A percentile compares a stretch with the other conserved stretches of the same genome.
These are phyloP conservation scores for Marcusenius ussheri DNA, from an alignment of 2,113 vertebrate species.

Conservation along the genomic window DNA sequence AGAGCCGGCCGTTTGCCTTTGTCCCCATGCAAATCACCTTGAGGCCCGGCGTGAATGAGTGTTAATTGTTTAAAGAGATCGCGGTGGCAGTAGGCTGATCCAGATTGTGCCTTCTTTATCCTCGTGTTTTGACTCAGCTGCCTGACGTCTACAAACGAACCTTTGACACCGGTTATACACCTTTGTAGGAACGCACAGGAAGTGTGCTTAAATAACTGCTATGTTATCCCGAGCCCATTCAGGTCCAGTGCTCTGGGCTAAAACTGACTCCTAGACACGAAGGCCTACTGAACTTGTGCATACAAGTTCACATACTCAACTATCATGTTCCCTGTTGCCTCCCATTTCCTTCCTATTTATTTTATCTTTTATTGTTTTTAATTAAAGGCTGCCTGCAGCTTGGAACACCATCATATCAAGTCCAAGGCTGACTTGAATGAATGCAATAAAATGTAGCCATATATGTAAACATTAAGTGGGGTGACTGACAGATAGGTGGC, in stretches of 20 bases:
- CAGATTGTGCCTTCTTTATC: neutral
- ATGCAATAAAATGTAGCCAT: neutral
- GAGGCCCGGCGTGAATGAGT: neutral
- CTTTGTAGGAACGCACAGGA: neutral
- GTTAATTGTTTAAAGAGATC: neutral
- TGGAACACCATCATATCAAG: neutral
- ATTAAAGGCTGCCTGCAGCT: neutral
- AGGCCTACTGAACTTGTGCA: neutral
- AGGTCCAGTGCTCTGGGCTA: neutral
- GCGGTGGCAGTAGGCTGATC: neutral
- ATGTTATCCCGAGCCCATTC: neutral
- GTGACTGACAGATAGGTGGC: neutral
- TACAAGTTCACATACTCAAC: neutral
- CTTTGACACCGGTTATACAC: neutral
- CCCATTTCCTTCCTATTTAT: neutral
- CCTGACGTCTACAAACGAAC: neutral
- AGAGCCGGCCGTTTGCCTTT: neutral
- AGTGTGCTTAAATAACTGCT: neutral
- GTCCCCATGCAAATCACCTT: conserved; percentile 19
- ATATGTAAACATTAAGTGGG: neutral
- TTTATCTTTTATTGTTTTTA: neutral
- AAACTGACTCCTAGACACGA: neutral
- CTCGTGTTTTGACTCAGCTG: neutral
- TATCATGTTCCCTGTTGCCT: neutral
- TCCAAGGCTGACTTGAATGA: neutral